Percentiles rank a stretch among this genome's conserved stretches.
Evolutionary conservation across 2,888 invertebrate genomes (phyloP).

Genomic region (Caenorhabditis sp.): DNA sequence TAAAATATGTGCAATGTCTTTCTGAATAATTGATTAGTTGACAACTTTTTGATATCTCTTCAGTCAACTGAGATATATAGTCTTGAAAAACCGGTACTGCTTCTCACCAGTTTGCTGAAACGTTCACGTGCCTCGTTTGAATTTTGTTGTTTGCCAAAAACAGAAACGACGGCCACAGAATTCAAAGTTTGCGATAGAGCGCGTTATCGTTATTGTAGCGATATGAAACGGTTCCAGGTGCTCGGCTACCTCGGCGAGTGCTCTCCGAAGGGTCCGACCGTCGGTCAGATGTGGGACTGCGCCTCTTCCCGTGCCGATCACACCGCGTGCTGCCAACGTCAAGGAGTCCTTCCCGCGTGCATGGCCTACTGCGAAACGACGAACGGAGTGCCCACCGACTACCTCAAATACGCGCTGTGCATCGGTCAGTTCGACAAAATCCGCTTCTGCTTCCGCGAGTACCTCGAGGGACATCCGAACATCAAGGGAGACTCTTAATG

Average conservation of each 20-base stretch:
- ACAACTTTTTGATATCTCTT: too few species aligned
- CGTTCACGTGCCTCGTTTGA: too few species aligned
- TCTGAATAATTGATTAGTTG: too few species aligned
- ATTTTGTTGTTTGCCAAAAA: too few species aligned
- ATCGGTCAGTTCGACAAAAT: conserved; percentile 77
- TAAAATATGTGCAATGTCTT: too few species aligned
- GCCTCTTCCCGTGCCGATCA: conserved; percentile 77
- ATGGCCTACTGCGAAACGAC: conserved; percentile 78
- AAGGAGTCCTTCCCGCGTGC: conserved; percentile 74
- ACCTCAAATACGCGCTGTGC: conserved; percentile 77
- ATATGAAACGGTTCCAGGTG: conserved; percentile 67
- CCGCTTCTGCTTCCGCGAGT: conserved; percentile 77
- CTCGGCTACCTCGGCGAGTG: conserved; percentile 77
- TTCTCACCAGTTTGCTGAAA: too few species aligned
- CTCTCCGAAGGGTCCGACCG: conserved; percentile 75
- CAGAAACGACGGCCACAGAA: too few species aligned
- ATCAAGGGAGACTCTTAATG: conserved; percentile 50
- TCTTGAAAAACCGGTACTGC: too few species aligned
- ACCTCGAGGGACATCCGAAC: conserved; percentile 72
- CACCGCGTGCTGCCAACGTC: conserved; percentile 72
- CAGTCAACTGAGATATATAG: background rate
- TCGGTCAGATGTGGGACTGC: conserved; percentile 78
- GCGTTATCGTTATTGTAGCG: too few species aligned
- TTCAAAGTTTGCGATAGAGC: too few species aligned
- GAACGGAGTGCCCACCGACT: conserved; percentile 78